Base-by-base conservation (phyloP, 2,113 vertebrate species). In the Dicaeum eximium region DNA sequence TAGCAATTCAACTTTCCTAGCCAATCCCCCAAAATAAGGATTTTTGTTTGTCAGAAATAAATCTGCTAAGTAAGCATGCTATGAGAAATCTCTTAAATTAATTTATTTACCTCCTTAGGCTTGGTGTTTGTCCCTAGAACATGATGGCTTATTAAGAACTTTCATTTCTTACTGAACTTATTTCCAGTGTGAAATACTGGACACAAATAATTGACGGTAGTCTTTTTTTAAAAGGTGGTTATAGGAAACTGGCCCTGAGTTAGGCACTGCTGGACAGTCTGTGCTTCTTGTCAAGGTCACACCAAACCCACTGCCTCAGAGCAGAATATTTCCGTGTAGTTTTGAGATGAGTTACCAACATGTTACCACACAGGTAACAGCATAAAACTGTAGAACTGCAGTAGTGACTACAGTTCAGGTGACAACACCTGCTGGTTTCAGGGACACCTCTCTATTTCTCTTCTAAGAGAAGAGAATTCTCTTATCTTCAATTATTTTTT, bases 331-430 rank as follows among this genome's bases (percentile, higher is more conserved):
- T 65, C 27, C 9, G 9, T 8, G 2, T 5, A 42, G 6, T 47
- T 85, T 40, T 75, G 15, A 31, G 44, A 12, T 10, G 11, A 11
- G 14, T 51, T 93, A 70, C 14, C 16, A 33, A 9, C 0, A 0
- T 35, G 7, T 30, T 60, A 35, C 20, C 24, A 4, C 20, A 5
- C 13, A 38, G 60, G 3, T 15, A 44, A 45, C 3, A 23, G 5
- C 16, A 50, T 20, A 53, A 64, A 88, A 44, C 16, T 19, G 17
- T 2, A 40, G 31, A 80, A 91, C 27, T 9, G 8, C 31, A 58
- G 18, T 9, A 13, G 20, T 45, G 35, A 42, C 35, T 54, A 40
- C 25, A 82, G 4, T 14, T 57, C 45, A 69, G 9, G 8, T 33
- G 22, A 53, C 23, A 38, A 17, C 0, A 1, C 7, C 11, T 42